Conservation (phyloP, 2,888 invertebrate species). For the Coecobrya sp. region DNA sequence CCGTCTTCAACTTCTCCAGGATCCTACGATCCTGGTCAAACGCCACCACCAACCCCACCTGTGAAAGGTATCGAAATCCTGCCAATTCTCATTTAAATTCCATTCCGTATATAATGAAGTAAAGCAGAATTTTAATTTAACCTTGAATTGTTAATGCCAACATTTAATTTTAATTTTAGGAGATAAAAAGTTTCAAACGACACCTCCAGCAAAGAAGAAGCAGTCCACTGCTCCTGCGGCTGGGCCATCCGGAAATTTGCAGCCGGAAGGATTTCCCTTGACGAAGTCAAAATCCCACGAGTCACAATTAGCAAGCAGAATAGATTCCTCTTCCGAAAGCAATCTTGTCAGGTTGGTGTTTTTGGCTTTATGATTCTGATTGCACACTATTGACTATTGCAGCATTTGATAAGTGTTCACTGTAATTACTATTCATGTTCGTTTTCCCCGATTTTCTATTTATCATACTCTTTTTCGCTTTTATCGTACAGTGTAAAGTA, state of each 20-base stretch:
- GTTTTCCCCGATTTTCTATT: neutral
- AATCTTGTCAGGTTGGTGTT: constrained; percentile 87
- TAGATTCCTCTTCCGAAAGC: constrained; percentile 88
- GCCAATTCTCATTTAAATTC: neutral
- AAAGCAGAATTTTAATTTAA: too few relatives aligned
- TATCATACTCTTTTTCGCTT: neutral
- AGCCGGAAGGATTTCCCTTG: constrained; percentile 90
- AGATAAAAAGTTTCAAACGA: constrained; percentile 91
- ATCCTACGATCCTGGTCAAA: constrained; percentile 87
- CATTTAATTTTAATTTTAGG: constrained; percentile 25
- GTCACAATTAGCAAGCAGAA: constrained; percentile 93
- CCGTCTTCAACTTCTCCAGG: constrained; percentile 88
- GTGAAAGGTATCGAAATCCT: constrained; percentile 87
- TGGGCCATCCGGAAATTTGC: constrained; percentile 87
- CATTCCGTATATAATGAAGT: too few relatives aligned
- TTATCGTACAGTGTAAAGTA: too few relatives aligned
- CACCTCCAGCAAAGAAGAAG: constrained; percentile 94
- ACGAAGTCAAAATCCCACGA: constrained; percentile 97
- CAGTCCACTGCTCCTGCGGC: constrained; percentile 88
- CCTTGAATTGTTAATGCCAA: neutral
- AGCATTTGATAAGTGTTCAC: neutral
- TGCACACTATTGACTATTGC: neutral
- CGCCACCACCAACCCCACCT: constrained; percentile 89
- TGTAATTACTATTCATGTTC: neutral
- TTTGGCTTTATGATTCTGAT: too few relatives aligned